Base-by-base conservation (phyloP, 1,140 invertebrate species). In the Mizuhopecten yessoensis region DNA sequence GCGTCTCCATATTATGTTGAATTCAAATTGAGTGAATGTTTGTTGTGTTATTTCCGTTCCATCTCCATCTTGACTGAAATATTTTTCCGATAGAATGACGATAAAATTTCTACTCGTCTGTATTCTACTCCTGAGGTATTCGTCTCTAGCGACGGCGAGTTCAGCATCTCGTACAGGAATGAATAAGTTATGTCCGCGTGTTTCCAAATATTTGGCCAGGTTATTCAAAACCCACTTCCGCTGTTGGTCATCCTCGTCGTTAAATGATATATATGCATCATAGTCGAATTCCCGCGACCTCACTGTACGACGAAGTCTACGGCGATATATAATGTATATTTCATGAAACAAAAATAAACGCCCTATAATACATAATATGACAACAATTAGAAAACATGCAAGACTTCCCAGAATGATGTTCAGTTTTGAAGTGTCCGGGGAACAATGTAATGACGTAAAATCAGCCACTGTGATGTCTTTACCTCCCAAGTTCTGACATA, bases 251-350 rank as follows among this genome's bases (percentile, higher is more conserved):
- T 91, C 87, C 34, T 90, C 88, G 33, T 92, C 88, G 57, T 89
- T 20, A 10, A 92, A 88, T 1, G 92, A 92, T 86, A 92, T 34
- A 34, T 91, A 92, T 0, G 88, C 90, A 15, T 92, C 92, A 34
- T 92, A 89, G 33, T 92, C 88, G 20, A 42, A 45, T 15, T 34
- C 29, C 15, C 15, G 34, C 0, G 15, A 39, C 29, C 89, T 34
- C 33, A 34, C 86, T 29, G 29, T 34, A 23, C 9, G 17, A 1
- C 13, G 34, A n/a, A 39, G n/a, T 20, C 34, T 36, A 13, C 45
- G 49, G 89, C n/a, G 17, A 92, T n/a, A 34, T 89, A 91, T 17
- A 92, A 88, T 89, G 89, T 90, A 57, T 91, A 89, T 34, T 89
- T 49, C 17, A 89, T 86, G 3, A 88, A 29, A 88, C 87, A 86